A percentile compares a stretch with the other conserved stretches of the same genome.
These are phyloP conservation scores for Toxostoma redivivum DNA, from an alignment of 2,113 vertebrate genomes.

Conservation along the genomic window DNA sequence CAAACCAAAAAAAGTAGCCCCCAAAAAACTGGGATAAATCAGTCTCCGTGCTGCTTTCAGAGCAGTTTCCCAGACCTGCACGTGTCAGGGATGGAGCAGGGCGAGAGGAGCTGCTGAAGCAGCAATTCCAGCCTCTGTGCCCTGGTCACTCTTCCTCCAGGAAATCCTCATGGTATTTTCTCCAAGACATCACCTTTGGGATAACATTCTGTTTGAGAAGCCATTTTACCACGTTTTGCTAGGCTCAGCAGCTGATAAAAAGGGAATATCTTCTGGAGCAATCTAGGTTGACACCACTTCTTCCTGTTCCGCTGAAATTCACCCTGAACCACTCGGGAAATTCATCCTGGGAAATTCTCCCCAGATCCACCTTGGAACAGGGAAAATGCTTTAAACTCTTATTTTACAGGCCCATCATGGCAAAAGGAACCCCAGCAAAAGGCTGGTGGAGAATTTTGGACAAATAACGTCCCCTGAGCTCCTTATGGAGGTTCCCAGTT, in stretches of 20 bases:
- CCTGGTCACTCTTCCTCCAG: background rate
- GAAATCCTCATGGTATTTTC: background rate
- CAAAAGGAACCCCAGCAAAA: background rate
- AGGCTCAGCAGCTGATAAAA: background rate
- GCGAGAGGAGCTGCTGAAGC: background rate
- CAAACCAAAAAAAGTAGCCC: background rate
- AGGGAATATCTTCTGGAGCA: background rate
- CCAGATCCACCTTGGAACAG: background rate
- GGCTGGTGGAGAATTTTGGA: background rate
- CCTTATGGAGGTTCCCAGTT: background rate
- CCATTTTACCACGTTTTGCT: background rate
- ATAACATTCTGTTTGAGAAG: background rate
- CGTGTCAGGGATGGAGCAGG: background rate
- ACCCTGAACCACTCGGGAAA: background rate
- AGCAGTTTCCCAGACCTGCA: background rate
- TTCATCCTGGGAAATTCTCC: background rate
- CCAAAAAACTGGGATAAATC: background rate
- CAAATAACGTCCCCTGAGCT: background rate
- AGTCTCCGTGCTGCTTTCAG: background rate
- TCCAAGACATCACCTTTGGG: background rate
- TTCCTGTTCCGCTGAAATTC: background rate
- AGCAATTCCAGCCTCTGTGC: background rate
- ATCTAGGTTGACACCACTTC: background rate
- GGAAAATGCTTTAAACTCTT: background rate
- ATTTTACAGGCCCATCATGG: background rate